Base-by-base conservation (phyloP, 2,113 vertebrate species). In the Zosterops lateralis region DNA sequence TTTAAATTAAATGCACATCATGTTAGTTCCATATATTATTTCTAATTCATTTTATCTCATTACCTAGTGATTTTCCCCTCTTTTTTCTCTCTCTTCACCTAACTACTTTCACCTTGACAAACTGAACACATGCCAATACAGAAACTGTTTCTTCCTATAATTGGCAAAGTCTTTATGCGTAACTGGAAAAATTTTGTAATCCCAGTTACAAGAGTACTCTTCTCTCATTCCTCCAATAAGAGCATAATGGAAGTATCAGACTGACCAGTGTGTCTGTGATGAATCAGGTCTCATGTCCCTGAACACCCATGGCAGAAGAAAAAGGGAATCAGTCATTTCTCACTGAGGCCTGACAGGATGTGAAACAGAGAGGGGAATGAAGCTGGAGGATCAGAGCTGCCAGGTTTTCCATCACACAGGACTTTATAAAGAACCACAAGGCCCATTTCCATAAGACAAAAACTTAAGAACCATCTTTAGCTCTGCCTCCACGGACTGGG, bases 271-370 rank as follows among this genome's bases (percentile, higher is more conserved):
- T 4, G 45, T 9, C 72, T 92, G 64, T 21, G 77, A 93, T 65
- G 74, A 95, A 79, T 89, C 76, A 28, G 31, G 92, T 26, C 73
- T 78, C 45, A 5, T 68, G 86, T 12, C 73, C 81, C 77, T 61
- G 70, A 91, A 76, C 0, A 4, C 58, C 47, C 40, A 75, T 29
- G 36, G 89, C 34, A 82, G 81, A 87, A 79, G 62, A 57, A 75
- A 76, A 87, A 66, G 40, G 31, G 38, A 82, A 89, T 84, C 91
- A 84, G 77, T 79, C 50, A 87, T 38, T 90, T 85, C 62, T 91
- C 58, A 76, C 81, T 44, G 78, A 85, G 78, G 75, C 47, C 34
- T 84, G 78, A 66, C 58, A 93, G 87, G 67, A 83, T 6, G 3
- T 54, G 66, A 93, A 89, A 91, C 36, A 68, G 53, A 85, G 42